Conservation (phyloP, 2,888 invertebrate genomes). For the Platycheirus albimanus region DNA sequence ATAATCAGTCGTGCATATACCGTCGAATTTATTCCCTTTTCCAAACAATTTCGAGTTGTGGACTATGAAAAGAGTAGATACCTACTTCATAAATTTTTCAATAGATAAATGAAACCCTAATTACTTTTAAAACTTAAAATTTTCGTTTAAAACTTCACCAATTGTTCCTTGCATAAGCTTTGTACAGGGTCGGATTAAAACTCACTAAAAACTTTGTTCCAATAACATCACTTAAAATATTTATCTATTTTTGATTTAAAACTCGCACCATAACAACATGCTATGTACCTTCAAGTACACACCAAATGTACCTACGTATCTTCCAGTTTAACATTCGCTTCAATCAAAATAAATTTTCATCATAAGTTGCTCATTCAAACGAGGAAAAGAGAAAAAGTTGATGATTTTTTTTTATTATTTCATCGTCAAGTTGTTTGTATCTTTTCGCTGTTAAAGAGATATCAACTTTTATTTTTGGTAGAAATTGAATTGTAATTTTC, state of each 20-base stretch:
- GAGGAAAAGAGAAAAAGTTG: slow-evolving; percentile 64
- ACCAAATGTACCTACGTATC: too few species aligned
- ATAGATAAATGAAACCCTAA: too few species aligned
- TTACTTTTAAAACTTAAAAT: too few species aligned
- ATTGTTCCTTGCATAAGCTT: too few species aligned
- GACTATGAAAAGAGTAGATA: too few species aligned
- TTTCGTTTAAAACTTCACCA: too few species aligned
- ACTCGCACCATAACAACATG: slow-evolving; percentile 51
- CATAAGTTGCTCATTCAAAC: slow-evolving; percentile 52
- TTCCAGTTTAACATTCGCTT: not conserved
- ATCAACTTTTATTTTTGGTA: slow-evolving; percentile 48
- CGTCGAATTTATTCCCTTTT: too few species aligned
- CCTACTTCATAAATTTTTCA: too few species aligned
- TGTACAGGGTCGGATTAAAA: too few species aligned
- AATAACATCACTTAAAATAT: not conserved
- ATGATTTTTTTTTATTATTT: slow-evolving; percentile 17
- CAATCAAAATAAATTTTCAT: slow-evolving; percentile 54
- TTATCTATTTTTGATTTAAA: slow-evolving; percentile 43
- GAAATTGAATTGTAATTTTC: slow-evolving; percentile 67
- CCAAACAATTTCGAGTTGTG: too few species aligned
- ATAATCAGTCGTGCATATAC: too few species aligned
- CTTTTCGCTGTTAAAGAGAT: slow-evolving; percentile 37
- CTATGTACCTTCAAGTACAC: not conserved
- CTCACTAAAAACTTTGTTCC: too few species aligned
- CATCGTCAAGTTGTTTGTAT: slow-evolving; percentile 25